A percentile compares a stretch with the other conserved stretches of the same genome.
phyloP scores from a whole-genome alignment of 2,888 invertebrate genomes.

The Pseudococcus longispinus region DNA sequence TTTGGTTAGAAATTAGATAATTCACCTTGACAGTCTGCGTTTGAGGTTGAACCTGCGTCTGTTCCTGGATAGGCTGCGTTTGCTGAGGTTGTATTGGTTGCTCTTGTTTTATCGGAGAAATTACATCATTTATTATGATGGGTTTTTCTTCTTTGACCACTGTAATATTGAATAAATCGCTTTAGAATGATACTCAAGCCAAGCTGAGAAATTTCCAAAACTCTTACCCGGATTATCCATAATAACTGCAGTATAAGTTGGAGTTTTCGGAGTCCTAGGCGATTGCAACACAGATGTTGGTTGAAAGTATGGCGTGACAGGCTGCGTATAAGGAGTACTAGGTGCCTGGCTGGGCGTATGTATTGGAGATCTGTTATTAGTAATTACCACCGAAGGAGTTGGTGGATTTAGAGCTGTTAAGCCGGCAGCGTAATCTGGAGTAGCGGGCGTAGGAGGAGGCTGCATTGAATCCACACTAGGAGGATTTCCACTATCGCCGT shows the following conservation, averaged over 20 bases:
- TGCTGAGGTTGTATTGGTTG: slow-evolving; percentile 62
- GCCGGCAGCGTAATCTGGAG: slow-evolving; percentile 86
- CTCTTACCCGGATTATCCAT: slow-evolving; percentile 25
- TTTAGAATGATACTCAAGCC: not conserved
- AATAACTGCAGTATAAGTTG: slow-evolving; percentile 53
- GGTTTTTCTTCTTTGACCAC: slow-evolving; percentile 48
- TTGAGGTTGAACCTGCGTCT: slow-evolving; percentile 61
- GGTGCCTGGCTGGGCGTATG: slow-evolving; percentile 58
- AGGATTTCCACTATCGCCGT: slow-evolving; percentile 13
- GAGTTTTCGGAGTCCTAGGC: slow-evolving; percentile 58
- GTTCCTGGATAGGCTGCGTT: slow-evolving; percentile 64
- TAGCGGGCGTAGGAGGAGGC: slow-evolving; percentile 67
- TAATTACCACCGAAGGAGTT: slow-evolving; percentile 60
- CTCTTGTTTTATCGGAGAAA: not conserved
- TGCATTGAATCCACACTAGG: slow-evolving; percentile 32
- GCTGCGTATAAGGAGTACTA: slow-evolving; percentile 55
- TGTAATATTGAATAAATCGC: not conserved
- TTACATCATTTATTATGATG: not conserved
- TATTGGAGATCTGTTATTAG: slow-evolving; percentile 47
- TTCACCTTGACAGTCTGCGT: slow-evolving; percentile 1
- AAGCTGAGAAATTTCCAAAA: too few species aligned
- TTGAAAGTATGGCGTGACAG: slow-evolving; percentile 62
- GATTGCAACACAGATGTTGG: slow-evolving; percentile 63
- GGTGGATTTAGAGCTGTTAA: slow-evolving; percentile 71
- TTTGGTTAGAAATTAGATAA: too few species aligned